Base-by-base conservation (phyloP, 2,113 vertebrate genomes). In the Pterocles gutturalis region DNA sequence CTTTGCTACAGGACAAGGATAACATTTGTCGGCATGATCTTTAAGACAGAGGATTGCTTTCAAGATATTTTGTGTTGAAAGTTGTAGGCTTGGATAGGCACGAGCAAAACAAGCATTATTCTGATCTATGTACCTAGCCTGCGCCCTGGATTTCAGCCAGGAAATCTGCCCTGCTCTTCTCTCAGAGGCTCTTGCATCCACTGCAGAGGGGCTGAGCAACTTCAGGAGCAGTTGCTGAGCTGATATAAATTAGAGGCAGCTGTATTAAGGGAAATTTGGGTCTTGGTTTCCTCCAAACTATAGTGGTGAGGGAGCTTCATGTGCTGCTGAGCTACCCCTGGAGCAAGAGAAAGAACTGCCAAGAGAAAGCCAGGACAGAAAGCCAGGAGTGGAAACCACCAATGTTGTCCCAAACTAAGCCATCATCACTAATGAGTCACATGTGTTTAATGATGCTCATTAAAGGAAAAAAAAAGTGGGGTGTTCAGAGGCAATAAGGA, bases 181-280 rank as follows among this genome's bases (percentile, higher is more conserved):
- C 60, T 54, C 64, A 61, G 60, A 31, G 7, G n/a, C 61, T 66
- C 43, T 58, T 54, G 9, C 46, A 31, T 85, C n/a, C 9, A 2
- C 48, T 85, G 64, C 36, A 81, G 62, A 77, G 29, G 38, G n/a
- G 57, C 53, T 41, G 26, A 13, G 41, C 41, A 41, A 41, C 41
- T 38, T 84, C 46, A 46, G 72, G 28, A 87, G 22, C 60, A 90
- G 71, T 14, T 86, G 79, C 83, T 81, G 93, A 73, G n/a, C 54
- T 89, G 62, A 46, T 64, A 64, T 95, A 86, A 90, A 81, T 91
- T 92, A 97, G 22, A 78, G n/a, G 31, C 64, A 66, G 54, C 14
- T 83, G 49, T 43, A 61, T 34, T 61, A 80, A 36, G 33, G 86
- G 60, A 94, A 92, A 86, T 54, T 49, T 51, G 14, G 22, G 29